Evolutionary conservation across 2,113 vertebrate species (phyloP).

Genomic region (Turnix velox): DNA sequence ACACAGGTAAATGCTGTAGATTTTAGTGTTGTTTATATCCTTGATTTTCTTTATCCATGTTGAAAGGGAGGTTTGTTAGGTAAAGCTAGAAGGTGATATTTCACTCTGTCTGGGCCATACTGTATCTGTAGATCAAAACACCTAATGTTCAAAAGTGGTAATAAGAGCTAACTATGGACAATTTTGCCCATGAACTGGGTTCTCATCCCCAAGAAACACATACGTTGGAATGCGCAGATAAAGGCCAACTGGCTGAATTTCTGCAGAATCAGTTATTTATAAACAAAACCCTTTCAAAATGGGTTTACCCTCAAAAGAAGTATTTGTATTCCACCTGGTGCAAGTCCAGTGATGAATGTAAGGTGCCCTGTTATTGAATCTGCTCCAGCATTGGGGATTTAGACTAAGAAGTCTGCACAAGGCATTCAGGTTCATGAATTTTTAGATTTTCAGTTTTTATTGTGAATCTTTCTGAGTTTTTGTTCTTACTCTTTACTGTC

Average conservation of each 20-base stretch:
- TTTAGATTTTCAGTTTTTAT: too few relatives aligned
- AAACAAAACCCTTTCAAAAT: neutral
- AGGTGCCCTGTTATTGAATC: neutral
- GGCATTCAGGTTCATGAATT: too few relatives aligned
- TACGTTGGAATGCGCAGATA: neutral
- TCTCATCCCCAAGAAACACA: neutral
- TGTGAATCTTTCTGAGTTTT: too few relatives aligned
- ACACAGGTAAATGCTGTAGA: slow-evolving; percentile 69
- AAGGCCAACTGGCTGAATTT: neutral
- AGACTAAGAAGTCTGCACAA: too few relatives aligned
- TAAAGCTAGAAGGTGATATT: neutral
- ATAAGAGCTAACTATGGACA: neutral
- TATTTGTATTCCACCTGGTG: neutral
- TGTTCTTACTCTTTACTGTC: too few relatives aligned
- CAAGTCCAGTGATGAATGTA: neutral
- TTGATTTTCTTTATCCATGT: neutral
- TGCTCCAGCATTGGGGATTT: neutral
- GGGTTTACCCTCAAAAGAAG: neutral
- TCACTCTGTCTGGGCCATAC: neutral
- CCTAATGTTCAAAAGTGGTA: neutral
- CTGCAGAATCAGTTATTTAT: neutral
- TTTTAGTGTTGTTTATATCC: slow-evolving; percentile 17
- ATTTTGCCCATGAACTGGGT: neutral
- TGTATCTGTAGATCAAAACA: neutral
- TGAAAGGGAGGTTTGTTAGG: neutral